Percentiles rank a stretch among this genome's conserved stretches.
Evolutionary conservation across 2,888 invertebrate species (phyloP).

Genomic region (Agonopterix subpropinquella): DNA sequence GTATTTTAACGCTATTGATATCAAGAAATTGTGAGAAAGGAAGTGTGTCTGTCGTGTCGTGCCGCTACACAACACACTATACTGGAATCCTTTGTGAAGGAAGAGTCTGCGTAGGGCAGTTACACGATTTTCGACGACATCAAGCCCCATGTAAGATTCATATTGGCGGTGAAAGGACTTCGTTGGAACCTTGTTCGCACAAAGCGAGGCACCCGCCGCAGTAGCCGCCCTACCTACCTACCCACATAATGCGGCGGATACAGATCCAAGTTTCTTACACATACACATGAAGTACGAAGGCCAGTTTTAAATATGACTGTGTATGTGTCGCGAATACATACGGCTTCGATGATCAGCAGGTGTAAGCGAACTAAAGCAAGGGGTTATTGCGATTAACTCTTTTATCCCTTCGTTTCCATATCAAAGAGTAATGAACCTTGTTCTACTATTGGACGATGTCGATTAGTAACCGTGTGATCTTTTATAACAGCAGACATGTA

Average conservation of each 20-base stretch:
- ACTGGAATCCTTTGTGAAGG: conserved; percentile 51
- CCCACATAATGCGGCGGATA: conserved; percentile 72
- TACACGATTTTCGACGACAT: conserved; percentile 54
- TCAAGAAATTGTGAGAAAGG: conserved; percentile 73
- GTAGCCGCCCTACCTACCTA: conserved; percentile 67
- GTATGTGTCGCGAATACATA: conserved; percentile 71
- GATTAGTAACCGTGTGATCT: conserved; percentile 66
- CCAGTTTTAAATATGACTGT: conserved; percentile 58
- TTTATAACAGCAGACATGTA: conserved; percentile 18
- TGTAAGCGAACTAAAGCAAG: conserved; percentile 72
- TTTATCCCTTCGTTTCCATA: conserved; percentile 75
- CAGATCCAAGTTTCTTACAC: conserved; percentile 71
- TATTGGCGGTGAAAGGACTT: conserved; percentile 57
- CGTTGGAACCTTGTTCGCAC: conserved; percentile 54
- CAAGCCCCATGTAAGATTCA: conserved; percentile 54
- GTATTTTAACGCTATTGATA: conserved; percentile 64
- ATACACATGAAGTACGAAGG: conserved; percentile 63
- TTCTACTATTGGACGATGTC: conserved; percentile 61
- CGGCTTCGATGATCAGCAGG: conserved; percentile 75
- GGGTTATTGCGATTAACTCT: conserved; percentile 75
- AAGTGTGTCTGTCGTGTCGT: conserved; percentile 65
- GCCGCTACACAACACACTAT: conserved; percentile 53
- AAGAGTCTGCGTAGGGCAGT: conserved; percentile 37
- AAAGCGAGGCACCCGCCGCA: conserved; percentile 68
- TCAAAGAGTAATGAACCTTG: conserved; percentile 75